phyloP scores from a whole-genome alignment of 1,140 invertebrate species.

The Dendroctonus ponderosae region DNA sequence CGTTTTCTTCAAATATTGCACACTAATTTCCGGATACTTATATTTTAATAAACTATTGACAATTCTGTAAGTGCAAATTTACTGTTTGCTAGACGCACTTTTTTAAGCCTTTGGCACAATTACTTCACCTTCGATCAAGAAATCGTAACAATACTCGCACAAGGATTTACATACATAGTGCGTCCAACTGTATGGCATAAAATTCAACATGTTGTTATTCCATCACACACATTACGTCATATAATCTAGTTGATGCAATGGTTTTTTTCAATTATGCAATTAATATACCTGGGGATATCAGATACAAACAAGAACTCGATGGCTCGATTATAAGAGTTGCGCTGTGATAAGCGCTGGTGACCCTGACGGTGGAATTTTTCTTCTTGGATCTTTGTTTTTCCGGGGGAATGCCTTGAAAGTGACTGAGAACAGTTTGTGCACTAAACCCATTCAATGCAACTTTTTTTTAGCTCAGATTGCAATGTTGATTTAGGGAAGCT shows the following conservation, averaged over 20 bases:
- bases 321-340: neutral
- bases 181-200: slow-evolving; percentile 4
- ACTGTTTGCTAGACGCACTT: too few species aligned
- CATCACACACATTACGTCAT: slow-evolving; percentile 1
- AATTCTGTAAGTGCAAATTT: too few species aligned
- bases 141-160: slow-evolving; percentile 3
- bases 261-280: slow-evolving; percentile 13
- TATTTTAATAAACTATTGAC: too few species aligned
- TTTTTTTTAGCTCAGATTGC: too few species aligned
- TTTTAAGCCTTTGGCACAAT: too few species aligned
- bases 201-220: slow-evolving; percentile 3
- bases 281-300: slow-evolving; percentile 3
- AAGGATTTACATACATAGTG: slow-evolving; percentile 5
- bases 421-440: too few species aligned
- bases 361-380: slow-evolving; percentile 10
- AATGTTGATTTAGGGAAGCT: too few species aligned
- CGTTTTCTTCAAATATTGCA: too few species aligned
- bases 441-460: too few species aligned
- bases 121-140: neutral
- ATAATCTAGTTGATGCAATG: slow-evolving; percentile 2
- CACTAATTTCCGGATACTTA: too few species aligned
- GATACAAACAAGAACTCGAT: slow-evolving; percentile 10
- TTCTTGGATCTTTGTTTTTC: too few species aligned
- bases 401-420: too few species aligned
- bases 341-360: neutral